Evolutionary conservation across 2,113 vertebrate genomes (phyloP).

Genomic region (Pteruthius melanotis): DNA sequence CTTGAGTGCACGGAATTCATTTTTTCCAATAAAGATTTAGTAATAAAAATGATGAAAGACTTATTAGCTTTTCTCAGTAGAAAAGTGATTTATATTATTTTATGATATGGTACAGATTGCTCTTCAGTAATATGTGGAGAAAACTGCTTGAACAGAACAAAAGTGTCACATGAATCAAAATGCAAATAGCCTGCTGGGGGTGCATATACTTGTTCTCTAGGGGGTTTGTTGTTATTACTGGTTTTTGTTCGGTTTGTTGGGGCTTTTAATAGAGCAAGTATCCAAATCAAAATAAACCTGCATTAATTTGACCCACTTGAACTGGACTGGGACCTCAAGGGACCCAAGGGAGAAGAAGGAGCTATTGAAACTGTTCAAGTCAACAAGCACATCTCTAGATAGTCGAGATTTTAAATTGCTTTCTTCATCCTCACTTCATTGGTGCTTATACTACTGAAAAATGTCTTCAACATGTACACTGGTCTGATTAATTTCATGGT

Average conservation of each 20-base stretch:
- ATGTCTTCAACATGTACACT: background rate
- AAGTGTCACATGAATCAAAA: background rate
- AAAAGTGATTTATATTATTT: conserved; percentile 43
- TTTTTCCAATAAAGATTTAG: conserved; percentile 28
- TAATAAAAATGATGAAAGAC: conserved; percentile 44
- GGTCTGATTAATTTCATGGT: background rate
- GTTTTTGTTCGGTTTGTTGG: background rate
- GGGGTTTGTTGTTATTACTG: background rate
- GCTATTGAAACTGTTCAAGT: background rate
- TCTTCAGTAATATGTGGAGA: background rate
- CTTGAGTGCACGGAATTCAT: conserved; percentile 24
- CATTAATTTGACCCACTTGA: background rate
- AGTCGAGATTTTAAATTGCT: background rate
- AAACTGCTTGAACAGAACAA: conserved; percentile 2
- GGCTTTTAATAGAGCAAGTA: background rate
- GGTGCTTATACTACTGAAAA: background rate
- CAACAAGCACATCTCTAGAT: background rate
- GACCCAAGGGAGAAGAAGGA: background rate
- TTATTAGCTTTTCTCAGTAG: conserved; percentile 31
- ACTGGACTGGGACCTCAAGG: background rate
- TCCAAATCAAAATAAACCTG: background rate
- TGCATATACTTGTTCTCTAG: background rate
- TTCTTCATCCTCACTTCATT: background rate
- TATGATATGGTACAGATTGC: background rate
- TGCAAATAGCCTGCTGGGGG: background rate